These are phyloP conservation scores for Carapus acus DNA, from an alignment of 2,797 vertebrate genomes.

Conservation along the genomic window DNA sequence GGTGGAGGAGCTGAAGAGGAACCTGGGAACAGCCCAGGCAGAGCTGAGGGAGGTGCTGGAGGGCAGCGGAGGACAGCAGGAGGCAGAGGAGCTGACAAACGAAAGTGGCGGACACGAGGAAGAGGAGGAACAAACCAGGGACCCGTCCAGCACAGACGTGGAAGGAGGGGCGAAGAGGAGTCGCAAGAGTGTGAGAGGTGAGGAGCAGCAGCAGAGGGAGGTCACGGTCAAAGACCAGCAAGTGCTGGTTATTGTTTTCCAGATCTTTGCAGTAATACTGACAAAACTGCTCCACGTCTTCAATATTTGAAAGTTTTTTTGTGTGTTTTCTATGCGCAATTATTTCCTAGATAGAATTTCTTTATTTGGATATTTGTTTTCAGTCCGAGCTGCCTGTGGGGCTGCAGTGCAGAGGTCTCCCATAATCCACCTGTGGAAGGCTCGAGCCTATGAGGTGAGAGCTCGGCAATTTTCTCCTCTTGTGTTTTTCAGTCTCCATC, in stretches of 20 bases:
- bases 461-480: no score
- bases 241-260: no score
- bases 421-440: constrained; percentile 62
- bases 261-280: no score
- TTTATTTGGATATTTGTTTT: no score
- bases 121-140: constrained; percentile 2
- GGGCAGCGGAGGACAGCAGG: constrained; percentile 21
- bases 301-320: no score
- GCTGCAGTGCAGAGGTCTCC: constrained; percentile 48
- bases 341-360: no score
- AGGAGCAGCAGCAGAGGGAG: constrained; percentile 10
- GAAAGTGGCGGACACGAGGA: constrained; percentile 7
- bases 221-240: not conserved
- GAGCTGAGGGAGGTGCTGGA: constrained; percentile 51
- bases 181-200: no score
- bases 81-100: constrained; percentile 11
- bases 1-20: constrained; percentile 51
- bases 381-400: constrained; percentile 22
- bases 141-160: not conserved
- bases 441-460: constrained; percentile 52
- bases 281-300: no score
- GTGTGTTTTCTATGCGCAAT: no score
- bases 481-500: no score
- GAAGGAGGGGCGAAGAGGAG: no score
- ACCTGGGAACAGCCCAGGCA: constrained; percentile 48